Base-by-base conservation (phyloP, 2,113 vertebrate species). In the Hepsetus odoe region DNA sequence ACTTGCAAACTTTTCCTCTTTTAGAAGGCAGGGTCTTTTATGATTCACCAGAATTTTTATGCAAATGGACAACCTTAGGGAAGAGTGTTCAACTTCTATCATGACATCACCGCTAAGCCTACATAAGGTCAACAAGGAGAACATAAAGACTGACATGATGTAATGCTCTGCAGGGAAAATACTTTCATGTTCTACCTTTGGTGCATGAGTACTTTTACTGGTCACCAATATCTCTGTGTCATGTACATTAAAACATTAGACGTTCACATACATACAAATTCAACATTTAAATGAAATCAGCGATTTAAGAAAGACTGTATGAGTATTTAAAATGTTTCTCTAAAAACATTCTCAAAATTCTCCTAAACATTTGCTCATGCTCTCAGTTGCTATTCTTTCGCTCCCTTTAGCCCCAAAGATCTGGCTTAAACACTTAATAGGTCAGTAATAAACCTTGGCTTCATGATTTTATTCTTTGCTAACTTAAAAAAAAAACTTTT, bases 1-100 rank as follows among this genome's bases (percentile, higher is more conserved):
- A 72, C 38, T 40, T 11, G 2, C 46, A 82, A 72, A 82, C 77
- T 83, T 76, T 76, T 77, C 81, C 76, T 77, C 62, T 74, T 69
- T 75, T 12, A 70, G 74, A 77, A 53, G 61, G 26, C 35, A 69
- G 61, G 30, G 26, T 59, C 24, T 58, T 69, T 30, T 73, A 86
- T 87, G 86, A 87, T 86, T 87, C 85, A 87, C 81, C 81, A 86
- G 81, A 83, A 85, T 76, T 76, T 85, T 86, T 87, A 83, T 87
- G 86, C 84, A 87, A 87, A 87, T 87, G 28, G 8, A 2, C 26
- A 16, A 22, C 40, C 38, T 66, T 64, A 16, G 58, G 18, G 46
- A 73, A 79, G 64, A 61, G 59, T 77, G 28, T 32, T 33, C 26
- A 5, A 33, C 38, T 51, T 14, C 46, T n/a, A 42, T 32, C 30